These are phyloP conservation scores for Tenrec ecaudatus DNA, from an alignment of 2,113 vertebrate genomes.

Conservation along the genomic window DNA sequence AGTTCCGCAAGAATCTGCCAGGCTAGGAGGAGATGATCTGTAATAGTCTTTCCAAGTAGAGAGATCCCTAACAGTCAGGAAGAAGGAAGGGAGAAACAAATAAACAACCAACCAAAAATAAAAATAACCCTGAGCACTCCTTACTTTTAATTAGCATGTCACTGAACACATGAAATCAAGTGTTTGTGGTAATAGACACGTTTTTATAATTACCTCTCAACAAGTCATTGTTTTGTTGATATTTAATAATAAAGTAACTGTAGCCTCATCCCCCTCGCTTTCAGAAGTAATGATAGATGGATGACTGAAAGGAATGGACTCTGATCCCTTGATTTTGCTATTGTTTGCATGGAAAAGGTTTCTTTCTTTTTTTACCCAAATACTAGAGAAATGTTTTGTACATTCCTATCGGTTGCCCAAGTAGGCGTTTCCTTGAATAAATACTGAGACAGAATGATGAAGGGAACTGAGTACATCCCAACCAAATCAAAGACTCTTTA, in stretches of 20 bases:
- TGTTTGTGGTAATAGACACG: neutral
- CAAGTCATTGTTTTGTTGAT: neutral
- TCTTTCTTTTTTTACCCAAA: neutral
- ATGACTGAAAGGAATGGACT: neutral
- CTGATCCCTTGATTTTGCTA: neutral
- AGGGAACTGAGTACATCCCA: neutral
- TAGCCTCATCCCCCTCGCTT: neutral
- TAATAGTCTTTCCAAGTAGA: neutral
- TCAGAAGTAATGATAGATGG: neutral
- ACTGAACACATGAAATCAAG: neutral
- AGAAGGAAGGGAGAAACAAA: neutral
- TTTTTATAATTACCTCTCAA: neutral
- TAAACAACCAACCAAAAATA: too few species aligned
- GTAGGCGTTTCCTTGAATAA: neutral
- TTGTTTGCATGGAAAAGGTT: neutral
- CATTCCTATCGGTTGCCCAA: neutral
- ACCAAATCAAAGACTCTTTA: neutral
- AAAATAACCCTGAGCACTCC: neutral
- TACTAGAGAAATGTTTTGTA: neutral
- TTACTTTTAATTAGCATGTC: neutral
- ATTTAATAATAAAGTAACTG: slow-evolving; percentile 31
- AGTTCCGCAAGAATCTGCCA: neutral
- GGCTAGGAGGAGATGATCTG: neutral
- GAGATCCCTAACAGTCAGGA: neutral
- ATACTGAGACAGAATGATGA: neutral